Evolutionary conservation across 2,113 vertebrate species (phyloP).

Genomic region (Macquaria ambigua): DNA sequence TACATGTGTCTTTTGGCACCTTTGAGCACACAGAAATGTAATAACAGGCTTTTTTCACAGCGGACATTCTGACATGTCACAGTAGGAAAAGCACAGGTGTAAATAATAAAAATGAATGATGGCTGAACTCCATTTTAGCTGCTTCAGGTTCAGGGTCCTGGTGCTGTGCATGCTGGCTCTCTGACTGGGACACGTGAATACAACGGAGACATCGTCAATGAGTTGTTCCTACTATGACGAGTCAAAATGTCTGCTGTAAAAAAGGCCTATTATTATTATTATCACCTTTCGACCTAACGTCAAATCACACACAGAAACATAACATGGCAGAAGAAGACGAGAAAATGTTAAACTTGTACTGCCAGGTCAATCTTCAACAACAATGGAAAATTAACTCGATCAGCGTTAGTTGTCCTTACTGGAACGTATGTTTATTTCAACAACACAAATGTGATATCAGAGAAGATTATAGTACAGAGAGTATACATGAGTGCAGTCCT

Average conservation of each 20-base stretch:
- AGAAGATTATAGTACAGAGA: too few species aligned
- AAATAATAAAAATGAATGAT: not conserved
- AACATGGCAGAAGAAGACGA: not conserved
- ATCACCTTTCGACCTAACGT: conserved; percentile 8
- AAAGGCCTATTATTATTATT: not conserved
- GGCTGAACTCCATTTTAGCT: conserved; percentile 5
- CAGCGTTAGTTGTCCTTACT: too few species aligned
- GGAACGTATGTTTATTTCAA: too few species aligned
- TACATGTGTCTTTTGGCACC: not conserved
- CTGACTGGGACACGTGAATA: conserved; percentile 16
- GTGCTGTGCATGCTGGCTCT: not conserved
- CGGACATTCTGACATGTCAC: not conserved
- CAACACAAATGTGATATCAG: too few species aligned
- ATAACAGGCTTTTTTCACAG: not conserved
- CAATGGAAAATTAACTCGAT: too few species aligned
- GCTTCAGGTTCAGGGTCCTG: conserved; percentile 2
- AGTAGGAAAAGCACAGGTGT: not conserved
- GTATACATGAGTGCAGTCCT: too few species aligned
- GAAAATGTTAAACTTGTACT: not conserved
- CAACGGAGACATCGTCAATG: not conserved
- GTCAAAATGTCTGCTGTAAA: conserved; percentile 20
- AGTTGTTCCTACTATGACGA: not conserved
- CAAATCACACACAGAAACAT: not conserved
- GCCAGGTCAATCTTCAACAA: too few species aligned
- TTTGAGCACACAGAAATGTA: not conserved